Base-by-base conservation (phyloP, 2,113 vertebrate genomes). In the Dromas ardeola region DNA sequence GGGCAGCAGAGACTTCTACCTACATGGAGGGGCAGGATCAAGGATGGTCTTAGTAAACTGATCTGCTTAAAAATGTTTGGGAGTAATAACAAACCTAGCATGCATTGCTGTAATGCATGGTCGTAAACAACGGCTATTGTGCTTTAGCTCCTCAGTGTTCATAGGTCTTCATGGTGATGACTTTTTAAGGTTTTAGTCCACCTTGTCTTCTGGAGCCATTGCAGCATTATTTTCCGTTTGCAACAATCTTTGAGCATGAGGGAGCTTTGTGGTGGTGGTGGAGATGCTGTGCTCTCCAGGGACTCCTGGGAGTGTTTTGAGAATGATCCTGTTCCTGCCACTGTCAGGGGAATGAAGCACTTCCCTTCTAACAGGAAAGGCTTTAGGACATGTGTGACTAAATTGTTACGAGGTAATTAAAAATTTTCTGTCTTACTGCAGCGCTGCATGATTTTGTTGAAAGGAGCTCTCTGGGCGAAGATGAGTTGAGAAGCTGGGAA, bases 331-430 rank as follows among this genome's bases (percentile, higher is more conserved):
- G 22, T 80, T 95, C 40, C 71, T 86, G 36, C 26, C 38, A 70
- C 27, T 80, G 76, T 53, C 59, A 2, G 43, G 72, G 72, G 72
- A 83, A 42, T 27, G 16, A 88, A 85, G 15, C 66, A 38, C 70
- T 97, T 81, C 70, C n/a, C 22, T 67, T 85, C 63, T 59, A 72
- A 50, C 6, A 72, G 70, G 65, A 93, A 90, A 88, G 40, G 49
- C 79, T 76, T 36, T 82, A 86, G 43, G 82, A 88, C 36, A 66
- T 20, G 45, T 82, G 43, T 90, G 86, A 95, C 71, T 93, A 92
- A 90, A 95, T 93, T 88, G 53, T 77, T 88, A 90, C 27, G 70
- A 95, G 79, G 67, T 92, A 94, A 95, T 93, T 96, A 90, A 92
- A 93, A 93, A 61, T 80, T 69, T 63, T 90, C 79, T 90, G 66